Conservation (phyloP, 2,113 vertebrate species). For the Charadrius vociferus region DNA sequence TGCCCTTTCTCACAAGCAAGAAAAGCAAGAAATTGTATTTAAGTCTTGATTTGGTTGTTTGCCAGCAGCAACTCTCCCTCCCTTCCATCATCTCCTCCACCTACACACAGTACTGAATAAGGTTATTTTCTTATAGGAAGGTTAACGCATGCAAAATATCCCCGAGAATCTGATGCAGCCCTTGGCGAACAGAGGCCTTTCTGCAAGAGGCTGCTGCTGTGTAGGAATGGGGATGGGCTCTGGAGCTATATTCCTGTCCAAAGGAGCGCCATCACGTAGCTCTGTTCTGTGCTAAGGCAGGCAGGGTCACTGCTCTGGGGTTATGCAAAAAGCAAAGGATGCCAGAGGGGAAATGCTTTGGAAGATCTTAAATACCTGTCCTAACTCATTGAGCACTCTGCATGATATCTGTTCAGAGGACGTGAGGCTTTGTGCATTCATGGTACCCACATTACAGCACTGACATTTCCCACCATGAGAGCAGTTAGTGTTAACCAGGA, state of each 20-base stretch:
- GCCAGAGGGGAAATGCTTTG: neutral
- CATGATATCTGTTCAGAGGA: neutral
- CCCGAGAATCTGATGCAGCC: neutral
- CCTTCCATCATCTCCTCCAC: neutral
- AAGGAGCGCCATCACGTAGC: neutral
- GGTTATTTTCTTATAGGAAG: neutral
- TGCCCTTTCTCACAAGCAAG: neutral
- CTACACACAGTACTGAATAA: neutral
- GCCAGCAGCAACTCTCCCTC: neutral
- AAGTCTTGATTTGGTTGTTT: neutral
- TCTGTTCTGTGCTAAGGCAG: neutral
- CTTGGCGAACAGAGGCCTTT: neutral
- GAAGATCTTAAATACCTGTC: slow-evolving; percentile 8
- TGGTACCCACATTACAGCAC: neutral
- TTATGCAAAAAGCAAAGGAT: neutral
- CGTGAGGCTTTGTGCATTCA: neutral
- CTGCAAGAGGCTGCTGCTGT: neutral
- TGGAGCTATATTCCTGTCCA: neutral
- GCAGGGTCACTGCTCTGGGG: neutral
- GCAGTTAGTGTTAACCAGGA: neutral
- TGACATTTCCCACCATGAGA: neutral
- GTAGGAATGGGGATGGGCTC: neutral
- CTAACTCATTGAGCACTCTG: neutral
- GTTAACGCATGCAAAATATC: neutral
- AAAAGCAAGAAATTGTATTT: neutral